phyloP scores from a whole-genome alignment of 1,140 invertebrate species.

The Drosophila kikkawai region DNA sequence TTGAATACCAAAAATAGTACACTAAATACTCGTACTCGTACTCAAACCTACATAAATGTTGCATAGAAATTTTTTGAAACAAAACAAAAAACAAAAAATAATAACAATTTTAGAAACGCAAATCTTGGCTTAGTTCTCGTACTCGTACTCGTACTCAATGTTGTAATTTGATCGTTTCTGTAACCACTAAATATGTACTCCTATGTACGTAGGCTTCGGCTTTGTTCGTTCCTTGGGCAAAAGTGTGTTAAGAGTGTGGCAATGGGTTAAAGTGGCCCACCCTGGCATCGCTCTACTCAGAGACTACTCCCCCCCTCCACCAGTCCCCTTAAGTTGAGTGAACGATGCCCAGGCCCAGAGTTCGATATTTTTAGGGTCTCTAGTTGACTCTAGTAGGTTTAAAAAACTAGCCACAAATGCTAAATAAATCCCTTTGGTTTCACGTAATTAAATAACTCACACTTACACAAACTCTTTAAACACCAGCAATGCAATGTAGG shows the following conservation, averaged over 20 bases:
- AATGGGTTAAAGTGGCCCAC: conserved; percentile 1
- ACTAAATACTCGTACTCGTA: conserved; percentile 36
- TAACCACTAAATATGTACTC: conserved; percentile 59
- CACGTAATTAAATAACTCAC: conserved; percentile 9
- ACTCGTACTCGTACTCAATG: conserved; percentile 75
- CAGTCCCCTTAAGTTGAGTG: background rate
- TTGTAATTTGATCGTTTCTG: conserved; percentile 80
- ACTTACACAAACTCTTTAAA: background rate
- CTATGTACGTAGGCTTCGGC: conserved; percentile 62
- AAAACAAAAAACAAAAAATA: conserved; percentile 10
- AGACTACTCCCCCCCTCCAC: background rate
- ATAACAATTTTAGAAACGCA: conserved; percentile 71
- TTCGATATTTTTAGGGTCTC: conserved; percentile 4
- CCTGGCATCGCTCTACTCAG: conserved; percentile 6
- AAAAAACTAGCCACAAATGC: conserved; percentile 1
- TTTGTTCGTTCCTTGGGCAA: conserved; percentile 56
- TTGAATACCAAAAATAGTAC: conserved; percentile 45
- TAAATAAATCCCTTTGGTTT: conserved; percentile 6
- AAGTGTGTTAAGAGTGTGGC: conserved; percentile 23
- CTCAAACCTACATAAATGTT: conserved; percentile 48
- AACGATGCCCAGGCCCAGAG: conserved; percentile 2
- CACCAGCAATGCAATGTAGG: conserved; percentile 28
- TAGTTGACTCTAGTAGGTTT: conserved; percentile 26
- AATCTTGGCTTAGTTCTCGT: conserved; percentile 75
- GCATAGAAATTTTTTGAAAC: conserved; percentile 65